Base-by-base conservation (phyloP, 2,888 invertebrate genomes). In the Notodonta dromedarius region DNA sequence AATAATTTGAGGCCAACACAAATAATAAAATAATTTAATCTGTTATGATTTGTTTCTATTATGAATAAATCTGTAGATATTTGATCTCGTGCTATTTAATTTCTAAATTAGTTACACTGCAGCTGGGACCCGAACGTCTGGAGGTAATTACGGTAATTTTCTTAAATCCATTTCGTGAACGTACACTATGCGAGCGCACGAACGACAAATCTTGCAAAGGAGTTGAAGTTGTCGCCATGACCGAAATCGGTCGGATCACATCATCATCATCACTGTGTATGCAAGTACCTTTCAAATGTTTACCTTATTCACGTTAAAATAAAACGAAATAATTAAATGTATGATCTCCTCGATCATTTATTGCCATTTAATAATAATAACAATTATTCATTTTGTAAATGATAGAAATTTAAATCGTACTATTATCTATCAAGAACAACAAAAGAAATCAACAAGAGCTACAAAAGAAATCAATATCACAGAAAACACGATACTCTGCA, bases 1-100 rank as follows among this genome's bases (percentile, higher is more conserved):
- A 84, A 89, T 88, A 91, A 86, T 90, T 90, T 89, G 88, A 92
- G 85, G 92, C 91, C 92, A 92, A 93, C 87, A 87, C 83, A 85
- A 90, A 89, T 90, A 90, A 89, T 90, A 90, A 88, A 87, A 77
- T 86, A 88, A 87, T 85, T 87, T 85, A 88, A 89, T 78, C 85
- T 82, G 82, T 85, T 78, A 74, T 78, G 73, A 76, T 77, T 81
- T 80, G 77, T 84, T 81, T 79, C 79, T 78, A 64, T 66, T 70
- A 57, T 61, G 44, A 59, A 40, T 60, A 59, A 59, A 50, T 60
- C 24, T 46, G 46, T 57, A n/a, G 39, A 14, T 46, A 57, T 57
- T 35, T 50, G 50, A 48, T 39, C 39, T 40, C 39, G 50, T 40
- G 57, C 16, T 11, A 12, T 24, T 52, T 14, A 35, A 16, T 53